Evolutionary conservation across 2,888 invertebrate species (phyloP), one percentile per base, ranked within the genome.

Genomic region (Junonia oenone): DNA sequence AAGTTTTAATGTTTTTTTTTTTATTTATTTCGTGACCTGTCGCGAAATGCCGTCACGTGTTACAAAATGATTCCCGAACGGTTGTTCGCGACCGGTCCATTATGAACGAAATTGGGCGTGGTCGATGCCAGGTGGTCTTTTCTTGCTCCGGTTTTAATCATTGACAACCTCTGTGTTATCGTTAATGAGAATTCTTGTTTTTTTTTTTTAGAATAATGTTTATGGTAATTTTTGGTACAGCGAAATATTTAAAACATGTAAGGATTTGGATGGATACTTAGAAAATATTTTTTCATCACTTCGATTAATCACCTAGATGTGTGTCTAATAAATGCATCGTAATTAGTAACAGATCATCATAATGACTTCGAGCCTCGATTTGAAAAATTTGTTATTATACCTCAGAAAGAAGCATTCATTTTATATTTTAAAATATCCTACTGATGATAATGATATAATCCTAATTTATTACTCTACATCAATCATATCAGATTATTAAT

Each of bases 31-130:
- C 19, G 17, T 40, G 17, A 40, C 19, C 38, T 40, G 19, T 19
- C 19, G n/a, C 11, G 5, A 19, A 14, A 37, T 19, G 54, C 53
- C 54, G 57, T 57, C 47, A 55, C 38, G 14, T 19, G 14, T 58
- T 55, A 55, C 55, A 35, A 47, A 58, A 58, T 55, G 11, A 29
- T 22, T 26, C 37, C 40, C 55, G 43, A 56, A 47, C 29, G 26
- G 47, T 47, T 46, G 38, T 22, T 47, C 17, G 1, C 29, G 43
- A 59, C 59, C 51, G 60, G 60, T 52, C 33, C 51, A 49, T 57
- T 60, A 58, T 58, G 60, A n/a, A n/a, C n/a, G n/a, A 60, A 60
- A 58, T 52, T 49, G 56, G 45, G 47, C 56, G 47, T 40, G 54
- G 15, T 38, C 26, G 51, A 46, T 43, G n/a, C 43, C 43, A 43